Conservation (phyloP, 2,113 vertebrate genomes). For the Apistogramma diplotaenia region DNA sequence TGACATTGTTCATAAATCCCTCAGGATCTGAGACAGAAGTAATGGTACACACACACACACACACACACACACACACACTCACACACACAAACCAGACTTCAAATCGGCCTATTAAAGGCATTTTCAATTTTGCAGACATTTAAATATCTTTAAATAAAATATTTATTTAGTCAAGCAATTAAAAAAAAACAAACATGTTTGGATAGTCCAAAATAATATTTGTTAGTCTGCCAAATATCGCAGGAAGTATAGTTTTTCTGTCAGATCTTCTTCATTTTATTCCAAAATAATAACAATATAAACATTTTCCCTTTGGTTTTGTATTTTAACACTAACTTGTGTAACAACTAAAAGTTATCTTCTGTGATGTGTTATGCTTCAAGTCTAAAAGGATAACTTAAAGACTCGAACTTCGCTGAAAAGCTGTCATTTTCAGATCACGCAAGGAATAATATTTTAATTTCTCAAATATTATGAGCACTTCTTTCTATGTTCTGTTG, state of each 20-base stretch:
- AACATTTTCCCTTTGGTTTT: not conserved
- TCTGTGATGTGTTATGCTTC: not conserved
- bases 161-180: not conserved
- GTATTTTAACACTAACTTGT: not conserved
- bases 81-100: not conserved
- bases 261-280: not conserved
- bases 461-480: not conserved
- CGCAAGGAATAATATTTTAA: not conserved
- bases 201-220: not conserved
- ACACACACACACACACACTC: not conserved
- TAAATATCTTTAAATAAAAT: not conserved
- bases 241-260: not conserved
- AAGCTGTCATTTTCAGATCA: not conserved
- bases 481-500: not conserved
- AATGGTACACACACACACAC: conserved; percentile 1
- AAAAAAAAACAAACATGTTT: not conserved
- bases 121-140: conserved; percentile 10
- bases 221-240: not conserved
- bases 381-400: not conserved
- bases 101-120: conserved; percentile 17
- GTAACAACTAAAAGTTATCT: not conserved
- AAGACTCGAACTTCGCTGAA: not conserved
- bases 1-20: conserved; percentile 77
- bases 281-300: not conserved
- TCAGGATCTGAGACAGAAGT: conserved; percentile 53